These are phyloP conservation scores for Marasmarcha lunaedactyla DNA, from an alignment of 2,888 invertebrate species.

Conservation along the genomic window DNA sequence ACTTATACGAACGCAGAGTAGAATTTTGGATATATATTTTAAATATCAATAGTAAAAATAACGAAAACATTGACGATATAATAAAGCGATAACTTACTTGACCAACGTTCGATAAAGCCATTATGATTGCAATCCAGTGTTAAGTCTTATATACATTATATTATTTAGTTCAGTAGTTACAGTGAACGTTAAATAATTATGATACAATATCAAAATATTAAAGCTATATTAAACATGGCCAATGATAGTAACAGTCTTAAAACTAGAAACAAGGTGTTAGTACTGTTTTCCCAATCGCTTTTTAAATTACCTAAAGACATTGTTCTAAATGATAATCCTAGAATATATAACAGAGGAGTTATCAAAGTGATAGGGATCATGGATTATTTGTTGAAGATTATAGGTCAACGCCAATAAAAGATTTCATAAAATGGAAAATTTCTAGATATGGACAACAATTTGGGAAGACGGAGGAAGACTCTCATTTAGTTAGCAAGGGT, in stretches of 20 bases:
- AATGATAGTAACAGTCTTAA: slow-evolving; percentile 53
- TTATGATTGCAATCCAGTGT: slow-evolving; percentile 41
- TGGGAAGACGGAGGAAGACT: slow-evolving; percentile 63
- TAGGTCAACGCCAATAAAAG: slow-evolving; percentile 24
- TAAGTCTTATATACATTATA: slow-evolving; percentile 33
- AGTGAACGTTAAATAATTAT: slow-evolving; percentile 29
- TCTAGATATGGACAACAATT: slow-evolving; percentile 29
- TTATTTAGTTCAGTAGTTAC: slow-evolving; percentile 18
- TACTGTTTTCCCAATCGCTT: slow-evolving; percentile 16
- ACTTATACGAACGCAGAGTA: slow-evolving; percentile 67
- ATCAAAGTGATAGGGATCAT: not conserved
- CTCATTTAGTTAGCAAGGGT: slow-evolving; percentile 26
- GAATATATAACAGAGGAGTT: too few species aligned
- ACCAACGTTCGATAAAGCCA: slow-evolving; percentile 59
- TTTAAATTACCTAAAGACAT: not conserved
- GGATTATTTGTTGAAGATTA: slow-evolving; percentile 13
- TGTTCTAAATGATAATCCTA: too few species aligned
- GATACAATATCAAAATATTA: slow-evolving; percentile 55
- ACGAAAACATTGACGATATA: slow-evolving; percentile 58
- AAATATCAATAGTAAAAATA: slow-evolving; percentile 51
- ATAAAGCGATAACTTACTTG: slow-evolving; percentile 60
- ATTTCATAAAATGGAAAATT: slow-evolving; percentile 26
- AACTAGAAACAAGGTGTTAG: slow-evolving; percentile 25
- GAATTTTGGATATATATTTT: slow-evolving; percentile 68
- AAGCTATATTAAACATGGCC: slow-evolving; percentile 61